phyloP scores from a whole-genome alignment of 1,140 invertebrate species.

The Lithobius niger region DNA sequence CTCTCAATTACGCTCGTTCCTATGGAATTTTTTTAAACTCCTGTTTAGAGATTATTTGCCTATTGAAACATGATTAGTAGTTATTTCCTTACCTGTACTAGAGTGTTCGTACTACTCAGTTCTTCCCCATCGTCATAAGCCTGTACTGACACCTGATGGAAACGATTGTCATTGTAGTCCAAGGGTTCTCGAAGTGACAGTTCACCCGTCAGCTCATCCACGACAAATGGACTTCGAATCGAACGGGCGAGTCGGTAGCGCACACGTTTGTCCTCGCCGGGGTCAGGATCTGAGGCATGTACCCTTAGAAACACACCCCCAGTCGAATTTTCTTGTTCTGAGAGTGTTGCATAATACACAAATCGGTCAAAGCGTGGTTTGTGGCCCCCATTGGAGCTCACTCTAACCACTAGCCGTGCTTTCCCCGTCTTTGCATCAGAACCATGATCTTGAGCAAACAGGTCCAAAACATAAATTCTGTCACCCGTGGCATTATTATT shows the following conservation, averaged over 20 bases:
- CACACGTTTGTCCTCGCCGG: background rate
- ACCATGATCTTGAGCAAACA: slow-evolving; percentile 13
- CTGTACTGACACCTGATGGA: slow-evolving; percentile 1
- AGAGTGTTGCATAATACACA: background rate
- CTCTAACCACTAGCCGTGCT: background rate
- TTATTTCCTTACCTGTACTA: slow-evolving; percentile 1
- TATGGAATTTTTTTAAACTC: too few species aligned
- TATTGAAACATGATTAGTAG: too few species aligned
- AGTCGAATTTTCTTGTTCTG: background rate
- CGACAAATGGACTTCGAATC: slow-evolving; percentile 62
- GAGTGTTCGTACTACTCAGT: background rate
- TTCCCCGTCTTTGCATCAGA: background rate
- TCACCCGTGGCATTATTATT: background rate
- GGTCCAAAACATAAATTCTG: background rate
- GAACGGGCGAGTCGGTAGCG: background rate
- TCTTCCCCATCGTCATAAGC: slow-evolving; percentile 5
- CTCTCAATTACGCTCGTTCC: too few species aligned
- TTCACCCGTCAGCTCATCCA: slow-evolving; percentile 63
- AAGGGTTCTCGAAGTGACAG: slow-evolving; percentile 67
- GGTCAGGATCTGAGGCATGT: background rate
- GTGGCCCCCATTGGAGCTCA: slow-evolving; percentile 5
- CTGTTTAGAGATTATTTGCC: too few species aligned
- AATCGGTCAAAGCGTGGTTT: slow-evolving; percentile 8
- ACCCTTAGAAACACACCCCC: background rate
- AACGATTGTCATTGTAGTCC: slow-evolving; percentile 41